phyloP scores from a whole-genome alignment of 2,113 vertebrate genomes.

The Orycteropus afer region DNA sequence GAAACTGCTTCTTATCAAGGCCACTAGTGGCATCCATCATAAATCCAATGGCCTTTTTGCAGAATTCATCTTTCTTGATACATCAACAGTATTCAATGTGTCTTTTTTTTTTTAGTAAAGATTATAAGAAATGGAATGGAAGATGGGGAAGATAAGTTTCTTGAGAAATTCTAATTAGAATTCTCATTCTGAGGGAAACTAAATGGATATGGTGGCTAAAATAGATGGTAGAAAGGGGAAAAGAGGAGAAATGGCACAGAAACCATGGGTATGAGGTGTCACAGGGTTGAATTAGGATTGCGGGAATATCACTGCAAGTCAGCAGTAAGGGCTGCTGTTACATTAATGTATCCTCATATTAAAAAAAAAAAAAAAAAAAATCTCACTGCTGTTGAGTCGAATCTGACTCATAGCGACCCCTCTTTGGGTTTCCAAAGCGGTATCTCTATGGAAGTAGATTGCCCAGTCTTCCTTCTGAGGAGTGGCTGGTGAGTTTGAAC shows the following conservation, averaged over 20 bases:
- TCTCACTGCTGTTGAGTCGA: too few species aligned
- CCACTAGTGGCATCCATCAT: not conserved
- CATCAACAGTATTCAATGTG: not conserved
- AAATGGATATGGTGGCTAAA: not conserved
- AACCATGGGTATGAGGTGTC: not conserved
- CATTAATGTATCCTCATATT: too few species aligned
- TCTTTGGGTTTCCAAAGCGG: too few species aligned
- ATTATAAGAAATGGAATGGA: not conserved
- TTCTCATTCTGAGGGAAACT: not conserved
- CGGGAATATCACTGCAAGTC: not conserved
- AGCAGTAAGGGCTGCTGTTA: fast-evolving
- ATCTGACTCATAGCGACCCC: too few species aligned
- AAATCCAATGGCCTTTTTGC: not conserved
- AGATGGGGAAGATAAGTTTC: not conserved
- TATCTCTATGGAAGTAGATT: too few species aligned
- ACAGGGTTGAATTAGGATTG: not conserved
- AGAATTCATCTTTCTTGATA: not conserved
- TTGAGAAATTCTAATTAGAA: not conserved
- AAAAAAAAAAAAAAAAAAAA: too few species aligned
- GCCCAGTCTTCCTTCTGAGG: too few species aligned
- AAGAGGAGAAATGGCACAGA: not conserved
- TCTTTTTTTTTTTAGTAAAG: not conserved
- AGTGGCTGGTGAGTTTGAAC: too few species aligned
- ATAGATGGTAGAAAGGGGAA: not conserved
- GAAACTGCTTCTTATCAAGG: not conserved